Base-by-base conservation (phyloP, 2,888 invertebrate species). In the Neoscelio sp. region DNA sequence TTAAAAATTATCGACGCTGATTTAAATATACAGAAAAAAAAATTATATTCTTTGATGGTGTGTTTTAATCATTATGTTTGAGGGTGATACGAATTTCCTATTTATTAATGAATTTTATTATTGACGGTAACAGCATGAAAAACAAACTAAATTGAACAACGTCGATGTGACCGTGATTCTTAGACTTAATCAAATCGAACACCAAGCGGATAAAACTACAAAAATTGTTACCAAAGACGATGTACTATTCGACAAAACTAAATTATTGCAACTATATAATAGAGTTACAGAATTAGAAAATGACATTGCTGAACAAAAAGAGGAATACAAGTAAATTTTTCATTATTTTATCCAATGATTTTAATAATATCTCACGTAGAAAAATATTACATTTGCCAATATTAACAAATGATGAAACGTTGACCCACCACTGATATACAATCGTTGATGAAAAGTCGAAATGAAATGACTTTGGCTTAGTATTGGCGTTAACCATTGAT, bases 131-230 rank as follows among this genome's bases (percentile, higher is more conserved):
- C 10, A 64, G 64, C 1, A 5, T 10, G 52, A 52, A 30, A 62
- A 73, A 38, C 50, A 62, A n/a, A 7, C 18, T 38, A 23, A 54
- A 17, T 38, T 73, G 12, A 44, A 62, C 13, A 30, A 54, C 20
- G 38, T 52, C 6, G 64, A 42, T 42, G 92, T 94, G 68, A 93
- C 94, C 1, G 92, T 95, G 0, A 90, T 96, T 4, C 85, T 96
- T 15, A 93, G 93, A 26, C 92, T 95, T 84, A 92, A 94, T 86
- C 96, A 96, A 86, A 91, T 96, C 15, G 92, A 93, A 84, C 92
- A 93, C 84, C 86, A 84, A 5, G 26, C 33, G 0, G 90, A 93
- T 2, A 13, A 60, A 0, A n/a, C 23, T 2, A 28, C 4, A 13
- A 28, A 50, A 52, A 5, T 35, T 0, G 20, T 92, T 7, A 85